Evolutionary conservation across 2,113 vertebrate species (phyloP), one percentile per base, ranked within the genome.

Genomic region (Felis chaus): DNA sequence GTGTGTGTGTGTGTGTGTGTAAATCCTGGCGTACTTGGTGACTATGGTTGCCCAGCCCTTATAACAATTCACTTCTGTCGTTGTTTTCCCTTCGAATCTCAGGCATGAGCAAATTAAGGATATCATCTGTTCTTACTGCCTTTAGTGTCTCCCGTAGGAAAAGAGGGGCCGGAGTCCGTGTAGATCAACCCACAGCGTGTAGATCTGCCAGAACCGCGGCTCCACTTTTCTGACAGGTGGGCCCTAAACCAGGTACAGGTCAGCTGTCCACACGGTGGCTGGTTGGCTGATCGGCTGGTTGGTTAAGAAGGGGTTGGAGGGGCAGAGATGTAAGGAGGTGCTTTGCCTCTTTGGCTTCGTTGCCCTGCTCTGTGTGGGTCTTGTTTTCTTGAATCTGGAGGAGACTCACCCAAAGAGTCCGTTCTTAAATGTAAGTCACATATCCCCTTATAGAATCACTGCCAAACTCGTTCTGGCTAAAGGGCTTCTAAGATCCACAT

Each of bases 191-290:
- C 98, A 31, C 98, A 99, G 96, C 99, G 95, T 83, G 96, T 94
- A 31, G 48, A 95, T 39, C 81, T 99, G 31, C 98, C 99, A 4
- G 99, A 99, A 97, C 98, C 99, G 9, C 98, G 98, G 78, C 98
- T 99, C 81, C 98, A 98, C 86, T 98, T 99, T 99, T 9, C 98
- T 99, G 50, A 99, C 96, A 29, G 99, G 99, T 92, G 99, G 1
- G 98, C 98, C 50, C 98, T 13, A 99, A 99, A 96, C 99, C 99
- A 94, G 99, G 99, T 98, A 99, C 99, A 97, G 98, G 97, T 98
- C 96, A 84, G 82, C 53, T 84, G 33, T 33, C 41, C 12, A 48
- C 33, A 90, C 14, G 81, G 48, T 71, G 55, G 33, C 83, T 78
- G 81, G 4, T 66, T 87, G 79, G 74, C 55, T 36, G 33, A 81